These are phyloP conservation scores for Ditylenchus weischeri DNA, from an alignment of 2,888 invertebrate species.

Conservation along the genomic window DNA sequence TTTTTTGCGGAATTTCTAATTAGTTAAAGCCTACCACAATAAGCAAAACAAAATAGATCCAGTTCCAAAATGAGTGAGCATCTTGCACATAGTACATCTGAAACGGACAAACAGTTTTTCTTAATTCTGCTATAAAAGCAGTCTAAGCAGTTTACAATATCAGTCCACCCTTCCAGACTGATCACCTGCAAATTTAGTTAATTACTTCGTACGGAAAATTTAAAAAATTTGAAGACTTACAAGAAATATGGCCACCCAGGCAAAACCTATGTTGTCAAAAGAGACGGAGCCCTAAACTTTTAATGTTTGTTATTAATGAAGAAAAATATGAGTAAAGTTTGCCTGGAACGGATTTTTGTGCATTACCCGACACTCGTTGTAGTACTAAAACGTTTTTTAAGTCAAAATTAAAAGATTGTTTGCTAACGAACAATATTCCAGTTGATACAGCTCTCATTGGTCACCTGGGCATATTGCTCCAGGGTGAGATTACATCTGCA, in stretches of 20 bases:
- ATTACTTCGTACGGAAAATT: not conserved
- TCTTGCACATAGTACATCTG: constrained; percentile 93
- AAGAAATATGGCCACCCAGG: constrained; percentile 99
- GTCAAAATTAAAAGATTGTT: not conserved
- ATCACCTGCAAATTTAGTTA: constrained; percentile 78
- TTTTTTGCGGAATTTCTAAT: too few relatives aligned
- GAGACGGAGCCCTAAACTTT: constrained; percentile 78
- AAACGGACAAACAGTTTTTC: constrained; percentile 66
- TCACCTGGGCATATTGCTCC: constrained; percentile 47
- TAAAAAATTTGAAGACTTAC: constrained; percentile 61
- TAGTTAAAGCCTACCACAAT: constrained; percentile 83
- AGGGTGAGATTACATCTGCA: constrained; percentile 55
- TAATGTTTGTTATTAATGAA: not conserved
- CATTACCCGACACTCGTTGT: constrained; percentile 85
- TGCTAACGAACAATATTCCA: constrained; percentile 74
- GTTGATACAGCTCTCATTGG: constrained; percentile 77
- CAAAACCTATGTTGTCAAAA: constrained; percentile 98
- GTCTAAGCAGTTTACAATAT: constrained; percentile 91
- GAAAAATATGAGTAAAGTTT: not conserved
- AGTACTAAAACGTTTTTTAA: constrained; percentile 66
- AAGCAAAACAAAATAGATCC: constrained; percentile 97
- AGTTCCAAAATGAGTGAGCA: constrained; percentile 99
- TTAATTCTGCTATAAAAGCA: not conserved
- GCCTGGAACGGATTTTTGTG: constrained; percentile 83
- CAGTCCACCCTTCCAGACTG: constrained; percentile 98